Percentiles rank a stretch among this genome's conserved stretches.
Evolutionary conservation across 2,797 vertebrate genomes (phyloP).

Genomic region (Miichthys miiuy): DNA sequence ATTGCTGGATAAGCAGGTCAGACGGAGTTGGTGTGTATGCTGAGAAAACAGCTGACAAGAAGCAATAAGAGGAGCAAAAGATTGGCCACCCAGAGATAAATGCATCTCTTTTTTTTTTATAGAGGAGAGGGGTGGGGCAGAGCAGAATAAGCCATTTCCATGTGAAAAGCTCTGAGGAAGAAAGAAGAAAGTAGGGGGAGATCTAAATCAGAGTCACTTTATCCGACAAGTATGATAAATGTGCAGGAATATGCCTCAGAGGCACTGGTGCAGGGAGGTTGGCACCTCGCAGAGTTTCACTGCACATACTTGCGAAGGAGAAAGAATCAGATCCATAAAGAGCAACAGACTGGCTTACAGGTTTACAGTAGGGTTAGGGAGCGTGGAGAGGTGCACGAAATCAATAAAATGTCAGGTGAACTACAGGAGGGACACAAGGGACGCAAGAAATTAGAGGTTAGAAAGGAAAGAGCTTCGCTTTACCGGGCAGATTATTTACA

Average conservation of each 20-base stretch:
- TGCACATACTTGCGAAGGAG: constrained; percentile 37
- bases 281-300: constrained; percentile 49
- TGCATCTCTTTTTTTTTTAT: constrained; percentile 27
- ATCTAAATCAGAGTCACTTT: constrained; percentile 68
- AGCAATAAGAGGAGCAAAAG: constrained; percentile 53
- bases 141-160: constrained; percentile 62
- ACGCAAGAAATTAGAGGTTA: neutral
- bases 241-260: constrained; percentile 53
- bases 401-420: constrained; percentile 26
- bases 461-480: neutral
- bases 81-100: constrained; percentile 59
- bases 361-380: constrained; percentile 32
- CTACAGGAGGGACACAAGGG: constrained; percentile 26
- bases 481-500: neutral
- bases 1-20: constrained; percentile 74
- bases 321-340: constrained; percentile 39
- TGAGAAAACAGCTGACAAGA: constrained; percentile 72
- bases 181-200: constrained; percentile 31
- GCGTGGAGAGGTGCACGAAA: neutral
- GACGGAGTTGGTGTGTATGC: constrained; percentile 30
- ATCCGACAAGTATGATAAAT: constrained; percentile 73
- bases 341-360: constrained; percentile 32
- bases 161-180: constrained; percentile 53
- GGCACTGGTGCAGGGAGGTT: constrained; percentile 53
- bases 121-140: neutral